phyloP scores from a whole-genome alignment of 2,888 invertebrate species.

The Erebia epiphron region DNA sequence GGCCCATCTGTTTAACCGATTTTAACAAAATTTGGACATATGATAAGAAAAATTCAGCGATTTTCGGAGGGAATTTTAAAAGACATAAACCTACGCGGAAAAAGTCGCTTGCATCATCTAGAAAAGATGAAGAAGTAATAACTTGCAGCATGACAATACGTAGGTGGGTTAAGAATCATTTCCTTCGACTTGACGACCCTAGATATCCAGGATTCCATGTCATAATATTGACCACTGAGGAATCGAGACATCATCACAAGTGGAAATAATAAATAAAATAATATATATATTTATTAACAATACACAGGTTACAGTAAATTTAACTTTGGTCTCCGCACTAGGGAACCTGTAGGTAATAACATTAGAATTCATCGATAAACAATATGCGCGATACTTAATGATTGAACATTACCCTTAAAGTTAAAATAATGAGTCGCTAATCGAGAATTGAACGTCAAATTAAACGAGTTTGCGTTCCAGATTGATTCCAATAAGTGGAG shows the following conservation, averaged over 20 bases:
- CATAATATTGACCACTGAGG: background rate
- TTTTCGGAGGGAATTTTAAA: too few species aligned
- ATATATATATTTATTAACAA: too few species aligned
- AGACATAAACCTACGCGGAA: too few species aligned
- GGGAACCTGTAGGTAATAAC: too few species aligned
- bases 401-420: slow-evolving; percentile 36
- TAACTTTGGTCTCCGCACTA: too few species aligned
- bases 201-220: background rate
- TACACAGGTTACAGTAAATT: too few species aligned
- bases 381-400: slow-evolving; percentile 25
- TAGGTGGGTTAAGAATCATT: background rate
- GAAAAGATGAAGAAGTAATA: too few species aligned
- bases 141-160: too few species aligned
- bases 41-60: too few species aligned
- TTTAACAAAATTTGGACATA: too few species aligned
- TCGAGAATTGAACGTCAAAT: slow-evolving; percentile 67
- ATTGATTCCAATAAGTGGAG: slow-evolving; percentile 64
- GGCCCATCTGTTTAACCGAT: too few species aligned
- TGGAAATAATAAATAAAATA: background rate
- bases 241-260: background rate
- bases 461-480: slow-evolving; percentile 67
- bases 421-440: slow-evolving; percentile 68
- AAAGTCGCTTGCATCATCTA: too few species aligned
- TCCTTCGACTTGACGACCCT: background rate
- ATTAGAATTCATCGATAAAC: background rate